phyloP scores from a whole-genome alignment of 2,113 vertebrate genomes.

The Manacus vitellinus region DNA sequence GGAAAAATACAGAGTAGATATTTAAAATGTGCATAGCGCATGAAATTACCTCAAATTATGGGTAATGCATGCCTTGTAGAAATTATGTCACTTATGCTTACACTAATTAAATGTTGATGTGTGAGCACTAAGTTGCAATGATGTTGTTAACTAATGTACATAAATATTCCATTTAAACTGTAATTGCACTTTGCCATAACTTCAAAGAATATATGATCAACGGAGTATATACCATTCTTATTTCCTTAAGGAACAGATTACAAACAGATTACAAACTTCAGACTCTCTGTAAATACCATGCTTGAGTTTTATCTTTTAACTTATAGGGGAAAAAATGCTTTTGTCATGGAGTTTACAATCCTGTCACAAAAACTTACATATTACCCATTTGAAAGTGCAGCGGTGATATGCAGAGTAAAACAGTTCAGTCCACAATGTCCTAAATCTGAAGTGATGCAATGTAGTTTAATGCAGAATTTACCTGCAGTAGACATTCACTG shows the following conservation, averaged over 20 bases:
- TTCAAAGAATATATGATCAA: slow-evolving; percentile 61
- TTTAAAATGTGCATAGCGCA: slow-evolving; percentile 80
- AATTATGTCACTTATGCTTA: slow-evolving; percentile 85
- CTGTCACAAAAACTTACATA: neutral
- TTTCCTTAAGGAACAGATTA: slow-evolving; percentile 39
- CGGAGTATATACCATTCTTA: slow-evolving; percentile 35
- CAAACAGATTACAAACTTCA: slow-evolving; percentile 12
- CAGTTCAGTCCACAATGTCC: neutral
- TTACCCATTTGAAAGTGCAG: neutral
- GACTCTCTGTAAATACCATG: neutral
- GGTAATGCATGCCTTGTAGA: slow-evolving; percentile 81
- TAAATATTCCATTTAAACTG: slow-evolving; percentile 84
- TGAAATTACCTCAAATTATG: slow-evolving; percentile 84
- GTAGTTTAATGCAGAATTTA: neutral
- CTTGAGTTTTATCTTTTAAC: neutral
- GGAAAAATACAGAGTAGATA: slow-evolving; percentile 73
- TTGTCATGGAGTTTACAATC: neutral
- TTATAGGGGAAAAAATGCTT: neutral
- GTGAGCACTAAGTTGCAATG: slow-evolving; percentile 80
- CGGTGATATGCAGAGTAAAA: neutral
- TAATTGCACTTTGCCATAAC: slow-evolving; percentile 78
- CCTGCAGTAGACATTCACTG: neutral
- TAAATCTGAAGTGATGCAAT: neutral
- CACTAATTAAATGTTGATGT: slow-evolving; percentile 86
- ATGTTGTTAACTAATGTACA: slow-evolving; percentile 84